A percentile compares a stretch with the other conserved stretches of the same genome.
Conservation (phyloP, 1,140 invertebrate species). For the Thaumatotibia leucotreta region DNA sequence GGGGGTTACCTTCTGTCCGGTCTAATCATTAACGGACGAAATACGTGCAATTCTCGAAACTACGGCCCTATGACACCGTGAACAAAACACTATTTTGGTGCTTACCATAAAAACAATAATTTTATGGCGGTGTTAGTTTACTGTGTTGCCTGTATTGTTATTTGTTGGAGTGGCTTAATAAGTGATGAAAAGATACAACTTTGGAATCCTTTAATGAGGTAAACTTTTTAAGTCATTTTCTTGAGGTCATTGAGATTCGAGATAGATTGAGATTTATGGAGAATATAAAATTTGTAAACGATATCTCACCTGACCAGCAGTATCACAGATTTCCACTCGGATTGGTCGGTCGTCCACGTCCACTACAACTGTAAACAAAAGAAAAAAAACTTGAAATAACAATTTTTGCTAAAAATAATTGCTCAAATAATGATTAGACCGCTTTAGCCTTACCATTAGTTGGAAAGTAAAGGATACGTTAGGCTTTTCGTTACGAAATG, state of each 20-base stretch:
- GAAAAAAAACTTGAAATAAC: slow-evolving; percentile 21
- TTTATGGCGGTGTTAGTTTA: neutral
- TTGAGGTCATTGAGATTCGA: too few relatives aligned
- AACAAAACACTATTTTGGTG: too few relatives aligned
- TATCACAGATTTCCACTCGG: slow-evolving; percentile 92
- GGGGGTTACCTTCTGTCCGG: neutral
- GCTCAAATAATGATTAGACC: too few relatives aligned
- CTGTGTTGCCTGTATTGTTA: too few relatives aligned
- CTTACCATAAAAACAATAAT: neutral
- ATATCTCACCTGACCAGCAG: slow-evolving; percentile 85
- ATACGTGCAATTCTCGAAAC: neutral
- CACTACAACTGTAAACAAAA: slow-evolving; percentile 87
- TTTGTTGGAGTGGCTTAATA: too few relatives aligned
- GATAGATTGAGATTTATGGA: neutral
- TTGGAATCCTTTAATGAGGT: too few relatives aligned
- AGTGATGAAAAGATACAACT: too few relatives aligned
- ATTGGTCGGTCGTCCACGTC: slow-evolving; percentile 93
- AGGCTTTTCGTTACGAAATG: too few relatives aligned
- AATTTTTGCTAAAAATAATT: too few relatives aligned
- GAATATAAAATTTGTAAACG: slow-evolving; percentile 13
- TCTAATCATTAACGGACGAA: neutral
- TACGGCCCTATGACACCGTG: neutral
- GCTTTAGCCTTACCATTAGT: too few relatives aligned
- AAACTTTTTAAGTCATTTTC: too few relatives aligned
- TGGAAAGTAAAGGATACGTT: too few relatives aligned